phyloP scores from a whole-genome alignment of 2,797 vertebrate species.

The Mormyrus proboscirostris region DNA sequence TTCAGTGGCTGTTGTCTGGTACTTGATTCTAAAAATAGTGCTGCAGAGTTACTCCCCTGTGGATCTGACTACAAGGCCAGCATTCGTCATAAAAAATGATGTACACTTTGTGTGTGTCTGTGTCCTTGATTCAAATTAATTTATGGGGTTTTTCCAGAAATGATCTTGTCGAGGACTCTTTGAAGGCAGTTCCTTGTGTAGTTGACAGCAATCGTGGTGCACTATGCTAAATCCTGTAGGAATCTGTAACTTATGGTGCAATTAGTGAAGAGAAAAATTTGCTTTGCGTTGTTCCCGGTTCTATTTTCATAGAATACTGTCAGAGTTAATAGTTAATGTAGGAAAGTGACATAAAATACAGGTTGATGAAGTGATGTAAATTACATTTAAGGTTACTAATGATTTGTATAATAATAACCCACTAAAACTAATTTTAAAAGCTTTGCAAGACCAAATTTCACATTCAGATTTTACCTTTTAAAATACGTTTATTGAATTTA shows the following conservation, averaged over 20 bases:
- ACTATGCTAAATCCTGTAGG: not conserved
- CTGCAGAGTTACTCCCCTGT: not conserved
- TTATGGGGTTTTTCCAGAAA: not conserved
- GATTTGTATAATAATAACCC: not conserved
- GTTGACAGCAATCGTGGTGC: not conserved
- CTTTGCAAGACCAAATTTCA: not conserved
- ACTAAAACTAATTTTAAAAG: not conserved
- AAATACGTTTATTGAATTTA: not conserved
- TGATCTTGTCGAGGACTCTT: not conserved
- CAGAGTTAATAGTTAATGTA: not conserved
- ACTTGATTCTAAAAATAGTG: constrained; percentile 1
- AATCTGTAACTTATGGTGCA: not conserved
- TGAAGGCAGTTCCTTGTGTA: not conserved
- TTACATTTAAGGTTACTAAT: not conserved
- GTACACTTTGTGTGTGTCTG: not conserved
- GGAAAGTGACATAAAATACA: not conserved
- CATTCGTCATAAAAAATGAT: not conserved
- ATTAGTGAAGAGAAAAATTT: not conserved
- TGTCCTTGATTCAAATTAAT: not conserved
- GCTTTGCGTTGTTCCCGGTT: not conserved
- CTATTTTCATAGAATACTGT: not conserved
- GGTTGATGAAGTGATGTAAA: not conserved
- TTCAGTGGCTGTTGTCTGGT: not conserved
- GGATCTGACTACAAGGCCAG: not conserved
- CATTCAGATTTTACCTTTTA: not conserved